A percentile compares a stretch with the other conserved stretches of the same genome.
phyloP scores from a whole-genome alignment of 1,140 invertebrate species.

The Drosophila pallidifrons region DNA sequence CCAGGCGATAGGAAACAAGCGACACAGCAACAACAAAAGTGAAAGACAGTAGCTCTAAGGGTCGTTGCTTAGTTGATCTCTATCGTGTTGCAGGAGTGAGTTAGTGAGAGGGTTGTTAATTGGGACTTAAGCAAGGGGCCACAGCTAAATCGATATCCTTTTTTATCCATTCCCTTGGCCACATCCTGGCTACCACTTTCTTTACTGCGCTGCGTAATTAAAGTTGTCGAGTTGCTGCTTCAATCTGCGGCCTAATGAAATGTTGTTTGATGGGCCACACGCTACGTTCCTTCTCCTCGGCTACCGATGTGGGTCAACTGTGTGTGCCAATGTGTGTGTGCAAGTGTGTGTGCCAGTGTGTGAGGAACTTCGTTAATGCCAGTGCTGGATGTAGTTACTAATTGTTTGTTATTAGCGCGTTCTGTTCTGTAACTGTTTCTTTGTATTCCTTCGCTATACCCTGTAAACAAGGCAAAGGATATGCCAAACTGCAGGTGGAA shows the following conservation, averaged over 20 bases:
- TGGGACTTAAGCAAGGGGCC: slow-evolving; percentile 25
- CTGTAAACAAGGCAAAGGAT: not conserved
- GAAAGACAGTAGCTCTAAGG: slow-evolving; percentile 21
- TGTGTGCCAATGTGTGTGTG: not conserved
- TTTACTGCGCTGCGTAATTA: slow-evolving; percentile 31
- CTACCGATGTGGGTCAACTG: slow-evolving; percentile 55
- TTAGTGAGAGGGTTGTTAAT: slow-evolving; percentile 38
- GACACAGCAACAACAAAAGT: slow-evolving; percentile 23
- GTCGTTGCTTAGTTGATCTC: not conserved
- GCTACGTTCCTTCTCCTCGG: not conserved
- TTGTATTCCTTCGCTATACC: slow-evolving; percentile 7
- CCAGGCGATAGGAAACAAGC: slow-evolving; percentile 40
- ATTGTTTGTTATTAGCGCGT: slow-evolving; percentile 76
- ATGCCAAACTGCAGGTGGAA: not conserved
- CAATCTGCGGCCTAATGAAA: slow-evolving; percentile 48
- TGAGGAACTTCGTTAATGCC: slow-evolving; percentile 54
- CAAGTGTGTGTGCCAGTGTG: not conserved
- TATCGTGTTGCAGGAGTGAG: slow-evolving; percentile 15
- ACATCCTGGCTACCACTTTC: slow-evolving; percentile 25
- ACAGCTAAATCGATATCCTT: slow-evolving; percentile 23
- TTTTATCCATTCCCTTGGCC: slow-evolving; percentile 8
- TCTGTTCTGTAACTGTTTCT: slow-evolving; percentile 67
- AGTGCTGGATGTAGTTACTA: slow-evolving; percentile 70
- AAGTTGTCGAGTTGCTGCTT: not conserved
- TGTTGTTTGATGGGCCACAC: slow-evolving; percentile 31